These are phyloP conservation scores for Gymnoscelis rufifasciata DNA, from an alignment of 2,888 invertebrate genomes.

Conservation along the genomic window DNA sequence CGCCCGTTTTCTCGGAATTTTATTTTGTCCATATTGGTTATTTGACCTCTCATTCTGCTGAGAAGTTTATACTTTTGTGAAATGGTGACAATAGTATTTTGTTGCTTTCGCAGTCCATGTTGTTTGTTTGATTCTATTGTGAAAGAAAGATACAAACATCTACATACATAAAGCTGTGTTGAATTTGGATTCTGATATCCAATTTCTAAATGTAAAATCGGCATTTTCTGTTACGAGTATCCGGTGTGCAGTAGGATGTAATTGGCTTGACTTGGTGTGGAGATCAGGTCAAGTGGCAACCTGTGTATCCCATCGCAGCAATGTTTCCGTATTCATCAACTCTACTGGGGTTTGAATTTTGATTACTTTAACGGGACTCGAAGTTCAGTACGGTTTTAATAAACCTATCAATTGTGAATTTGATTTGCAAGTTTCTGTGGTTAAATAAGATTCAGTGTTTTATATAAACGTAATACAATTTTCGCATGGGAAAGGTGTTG, in stretches of 20 bases:
- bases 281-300: constrained; percentile 36
- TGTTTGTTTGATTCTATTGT: background rate
- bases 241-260: constrained; percentile 8
- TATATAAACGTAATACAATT: too few species aligned
- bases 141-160: background rate
- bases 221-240: constrained; percentile 4
- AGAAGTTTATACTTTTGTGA: constrained; percentile 33
- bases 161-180: background rate
- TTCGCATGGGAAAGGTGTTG: too few species aligned
- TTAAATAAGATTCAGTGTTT: too few species aligned
- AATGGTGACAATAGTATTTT: background rate
- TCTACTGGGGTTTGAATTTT: constrained; percentile 28
- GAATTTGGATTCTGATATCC: background rate
- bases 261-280: constrained; percentile 22
- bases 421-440: background rate
- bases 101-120: background rate
- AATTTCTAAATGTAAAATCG: constrained; percentile 1
- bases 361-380: constrained; percentile 20
- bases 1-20: constrained; percentile 43
- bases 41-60: constrained; percentile 38
- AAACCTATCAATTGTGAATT: constrained; percentile 12
- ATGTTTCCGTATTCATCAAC: constrained; percentile 36
- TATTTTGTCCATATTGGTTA: constrained; percentile 44
- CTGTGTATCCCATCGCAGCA: constrained; percentile 33
- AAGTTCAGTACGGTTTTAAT: too few species aligned